A percentile compares a stretch with the other conserved stretches of the same genome.
Evolutionary conservation across 2,888 invertebrate genomes (phyloP).

Genomic region (Frankliniella fusca): DNA sequence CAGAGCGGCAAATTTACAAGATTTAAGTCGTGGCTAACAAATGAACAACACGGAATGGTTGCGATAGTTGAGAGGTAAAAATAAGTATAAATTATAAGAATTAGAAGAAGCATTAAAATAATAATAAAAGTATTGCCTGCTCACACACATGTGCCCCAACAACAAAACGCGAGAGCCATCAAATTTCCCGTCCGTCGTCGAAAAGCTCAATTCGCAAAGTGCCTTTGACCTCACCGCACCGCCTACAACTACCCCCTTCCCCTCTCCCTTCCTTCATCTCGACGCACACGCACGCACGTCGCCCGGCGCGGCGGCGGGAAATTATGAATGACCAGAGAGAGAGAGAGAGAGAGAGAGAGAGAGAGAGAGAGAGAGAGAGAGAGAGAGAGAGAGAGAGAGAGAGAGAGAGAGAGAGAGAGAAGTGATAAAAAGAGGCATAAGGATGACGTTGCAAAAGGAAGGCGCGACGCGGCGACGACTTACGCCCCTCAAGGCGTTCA

Average conservation of each 20-base stretch:
- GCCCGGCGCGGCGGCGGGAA: neutral
- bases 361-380: neutral
- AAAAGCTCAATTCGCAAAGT: neutral
- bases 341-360: neutral
- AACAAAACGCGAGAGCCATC: too few relatives aligned
- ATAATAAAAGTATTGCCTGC: too few relatives aligned
- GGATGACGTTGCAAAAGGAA: slow-evolving; percentile 1
- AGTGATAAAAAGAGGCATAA: neutral
- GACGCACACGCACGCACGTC: neutral
- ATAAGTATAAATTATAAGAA: too few relatives aligned
- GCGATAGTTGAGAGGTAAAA: too few relatives aligned
- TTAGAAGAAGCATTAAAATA: too few relatives aligned
- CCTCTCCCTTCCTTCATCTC: neutral
- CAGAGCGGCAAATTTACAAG: too few relatives aligned
- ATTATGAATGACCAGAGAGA: neutral
- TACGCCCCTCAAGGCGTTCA: neutral
- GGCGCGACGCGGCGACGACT: neutral
- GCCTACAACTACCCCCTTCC: neutral
- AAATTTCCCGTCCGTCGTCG: too few relatives aligned
- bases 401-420: neutral
- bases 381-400: neutral
- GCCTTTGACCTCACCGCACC: neutral
- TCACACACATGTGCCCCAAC: too few relatives aligned
- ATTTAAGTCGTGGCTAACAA: too few relatives aligned
- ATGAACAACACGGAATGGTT: too few relatives aligned